Evolutionary conservation across 2,113 vertebrate species (phyloP).

Genomic region (Euleptes europaea): DNA sequence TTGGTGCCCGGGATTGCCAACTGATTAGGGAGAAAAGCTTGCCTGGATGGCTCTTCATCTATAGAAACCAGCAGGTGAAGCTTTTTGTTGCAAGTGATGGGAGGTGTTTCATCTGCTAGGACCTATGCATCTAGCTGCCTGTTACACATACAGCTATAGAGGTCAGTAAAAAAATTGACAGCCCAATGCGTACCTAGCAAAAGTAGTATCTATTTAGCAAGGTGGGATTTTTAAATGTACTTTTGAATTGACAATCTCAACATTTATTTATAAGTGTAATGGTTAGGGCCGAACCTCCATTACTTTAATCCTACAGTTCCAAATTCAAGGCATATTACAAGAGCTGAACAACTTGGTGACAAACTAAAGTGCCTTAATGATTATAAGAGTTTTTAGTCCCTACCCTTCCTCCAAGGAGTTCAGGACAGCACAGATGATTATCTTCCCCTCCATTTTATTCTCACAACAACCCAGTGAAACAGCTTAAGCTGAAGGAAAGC

Average conservation of each 20-base stretch:
- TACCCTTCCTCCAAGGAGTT: no score
- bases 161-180: no score
- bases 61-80: not conserved
- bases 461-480: no score
- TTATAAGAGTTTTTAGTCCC: no score
- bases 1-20: not conserved
- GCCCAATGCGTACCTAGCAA: not conserved
- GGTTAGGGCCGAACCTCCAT: no score
- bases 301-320: not conserved
- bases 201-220: not conserved
- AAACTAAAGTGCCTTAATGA: not conserved
- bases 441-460: no score
- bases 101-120: not conserved
- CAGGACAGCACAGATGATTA: no score
- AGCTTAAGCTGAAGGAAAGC: no score
- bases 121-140: not conserved
- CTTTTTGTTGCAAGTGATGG: not conserved
- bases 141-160: not conserved
- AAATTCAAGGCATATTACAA: not conserved
- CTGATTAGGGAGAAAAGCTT: not conserved
- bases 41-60: not conserved
- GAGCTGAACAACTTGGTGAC: not conserved
- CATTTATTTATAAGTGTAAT: not conserved
- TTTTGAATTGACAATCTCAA: not conserved
- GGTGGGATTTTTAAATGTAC: not conserved